Evolutionary conservation across 2,113 vertebrate species (phyloP), one percentile per base, ranked within the genome.

Genomic region (Dryoscopus gambensis): DNA sequence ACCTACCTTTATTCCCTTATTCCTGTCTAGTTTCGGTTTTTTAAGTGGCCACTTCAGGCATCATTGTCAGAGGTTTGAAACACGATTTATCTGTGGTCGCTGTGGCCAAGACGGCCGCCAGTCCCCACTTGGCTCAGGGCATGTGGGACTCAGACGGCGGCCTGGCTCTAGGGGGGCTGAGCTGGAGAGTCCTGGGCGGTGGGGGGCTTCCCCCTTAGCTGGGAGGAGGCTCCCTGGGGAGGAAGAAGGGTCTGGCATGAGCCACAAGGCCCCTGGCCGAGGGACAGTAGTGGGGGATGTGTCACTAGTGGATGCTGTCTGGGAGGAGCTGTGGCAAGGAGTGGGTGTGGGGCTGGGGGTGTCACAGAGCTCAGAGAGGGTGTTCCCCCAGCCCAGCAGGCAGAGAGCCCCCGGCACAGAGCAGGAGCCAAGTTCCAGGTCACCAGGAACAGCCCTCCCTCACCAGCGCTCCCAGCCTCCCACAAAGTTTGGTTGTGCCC

Each of bases 201-300:
- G 37, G 15, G 52, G 50, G 23, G 21, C 20, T n/a, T 31, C 30
- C 17, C 39, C 16, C 28, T 73, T 27, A 2, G 15, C 23, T 27
- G 31, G 31, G 39, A 44, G 15, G 50, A 55, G 30, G 23, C 30
- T 73, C 23, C 23, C 17, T 20, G 23, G 23, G 70, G 23, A 73
- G 23, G 30, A 42, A 20, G 39, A 27, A n/a, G 23, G 39, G 23
- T 44, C 39, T 27, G 23, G 23, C 70, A 27, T 4, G 39, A 44
- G 52, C 37, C 22, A 33, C 4, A 5, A 39, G 68, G 13, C 7
- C 69, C 37, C 52, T 55, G 16, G 39, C 30, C 21, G 6, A 19
- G 50, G 37, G 37, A 11, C 5, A 3, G 50, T 13, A 33, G 50
- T 1, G 2, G 37, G 11, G 30, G 39, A 15, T 1, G 1, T 56